Evolutionary conservation across 2,888 invertebrate genomes (phyloP), one percentile per base, ranked within the genome.

Genomic region (Mystacides longicornis): DNA sequence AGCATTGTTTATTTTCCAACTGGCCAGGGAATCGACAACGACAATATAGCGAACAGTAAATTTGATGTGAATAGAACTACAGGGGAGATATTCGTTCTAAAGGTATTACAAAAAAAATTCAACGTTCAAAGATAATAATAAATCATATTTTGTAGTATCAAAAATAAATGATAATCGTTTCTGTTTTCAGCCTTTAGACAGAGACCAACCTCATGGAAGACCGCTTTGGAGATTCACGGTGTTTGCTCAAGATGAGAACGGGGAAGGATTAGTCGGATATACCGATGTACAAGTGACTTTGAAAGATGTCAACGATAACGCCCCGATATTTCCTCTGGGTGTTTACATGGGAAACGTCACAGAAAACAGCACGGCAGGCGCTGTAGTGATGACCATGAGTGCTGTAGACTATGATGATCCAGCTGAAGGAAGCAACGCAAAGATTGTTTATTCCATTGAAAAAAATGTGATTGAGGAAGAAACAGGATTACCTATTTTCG

Each of bases 21-120:
- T n/a, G 87, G 86, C 16, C 87, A 87, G 66, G 87, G 87, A 55
- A 86, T 86, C 63, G 86, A 86, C 71, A 81, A 85, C 20, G 85
- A 86, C 65, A 85, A 86, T 72, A 82, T 84, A 11, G 81, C 82
- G 62, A 86, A 86, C 68, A 85, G 84, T 71, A 86, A 86, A 71
- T 89, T 89, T 67, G 85, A 86, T 68, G 88, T 89, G 65, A 86
- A 87, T 69, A 77, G 85, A 57, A 85, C 86, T 22, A 82, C 85
- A n/a, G 89, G 89, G 31, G 85, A 86, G 69, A 87, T 89, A 67
- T 87, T 80, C 67, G 86, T 88, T 9, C 74, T 86, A 22, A 86
- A 85, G 81, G 85, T 85, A 11, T 16, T 37, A 37, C 16, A n/a
- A n/a, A 7, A 37, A 27, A 7, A 27, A 27, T 27, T 27, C 11